Evolutionary conservation across 2,797 vertebrate genomes (phyloP), one percentile per base, ranked within the genome.

Genomic region (Anolis apletophallus): DNA sequence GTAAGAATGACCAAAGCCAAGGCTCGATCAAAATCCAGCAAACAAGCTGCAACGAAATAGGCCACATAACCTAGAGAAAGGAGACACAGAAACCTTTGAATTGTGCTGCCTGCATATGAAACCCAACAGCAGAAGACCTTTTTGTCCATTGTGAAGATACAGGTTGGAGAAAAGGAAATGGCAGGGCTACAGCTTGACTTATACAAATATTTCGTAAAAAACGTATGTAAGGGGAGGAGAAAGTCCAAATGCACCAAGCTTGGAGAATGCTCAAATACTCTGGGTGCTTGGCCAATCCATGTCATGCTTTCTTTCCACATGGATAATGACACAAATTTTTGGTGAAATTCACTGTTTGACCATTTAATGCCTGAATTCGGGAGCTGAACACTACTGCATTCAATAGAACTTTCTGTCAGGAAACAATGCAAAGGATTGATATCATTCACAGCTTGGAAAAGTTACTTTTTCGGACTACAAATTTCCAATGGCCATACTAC

Each of bases 41-140:
- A 96, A 88, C 98, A 99, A 81, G 99, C 98, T 0, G 93, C 91
- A 75, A 98, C 96, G 89, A 99, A 97, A 93, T 97, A 99, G 12
- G 96, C 97, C 72, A 97, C 79, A 85, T 97, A 99, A 26, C 97
- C 98, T 99, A 90, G 29, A 90, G 80, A 91, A 85, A 57, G 73
- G 54, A 1, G 29, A 81, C 5, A 83, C 26, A 90, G 46, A 73
- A 26, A 73, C 6, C 17, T 8, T 0, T 55, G n/a, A 74, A 50
- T 4, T 2, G 9, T 34, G 29, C 36, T 4, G 12, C 9, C 79
- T 1, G 29, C 69, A 64, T n/a, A 46, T 64, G 54, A 81, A 84
- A 54, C 29, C 68, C 19, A 29, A 7, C 0, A 2, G 85, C 29
- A 32, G 55, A 80, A 0, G 46, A 52, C 83, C 71, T 76, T 40